Conservation (phyloP, 2,797 vertebrate genomes). For the Rhodeus uyekii region DNA sequence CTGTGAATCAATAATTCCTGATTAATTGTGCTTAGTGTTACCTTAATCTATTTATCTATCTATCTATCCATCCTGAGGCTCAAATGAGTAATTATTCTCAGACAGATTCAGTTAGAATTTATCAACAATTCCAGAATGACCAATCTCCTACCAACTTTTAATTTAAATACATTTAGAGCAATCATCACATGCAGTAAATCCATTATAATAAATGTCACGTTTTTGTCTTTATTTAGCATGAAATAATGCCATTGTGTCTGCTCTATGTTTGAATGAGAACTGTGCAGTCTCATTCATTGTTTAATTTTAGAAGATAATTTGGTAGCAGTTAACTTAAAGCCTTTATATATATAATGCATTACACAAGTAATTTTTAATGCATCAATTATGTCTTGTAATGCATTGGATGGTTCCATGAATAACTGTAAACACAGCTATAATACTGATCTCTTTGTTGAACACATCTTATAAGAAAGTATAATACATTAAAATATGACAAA, state of each 20-base stretch:
- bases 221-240: background rate
- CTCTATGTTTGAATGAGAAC: background rate
- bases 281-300: background rate
- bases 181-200: background rate
- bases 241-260: background rate
- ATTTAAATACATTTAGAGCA: background rate
- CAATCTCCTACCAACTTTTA: background rate
- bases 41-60: too few species aligned
- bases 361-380: too few species aligned
- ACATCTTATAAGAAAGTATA: too few species aligned
- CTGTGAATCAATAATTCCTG: background rate
- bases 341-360: too few species aligned
- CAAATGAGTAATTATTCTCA: background rate
- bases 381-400: too few species aligned
- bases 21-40: background rate
- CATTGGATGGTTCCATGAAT: too few species aligned
- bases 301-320: background rate
- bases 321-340: too few species aligned
- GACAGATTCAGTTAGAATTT: background rate
- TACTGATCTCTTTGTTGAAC: too few species aligned
- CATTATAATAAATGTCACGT: background rate
- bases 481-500: too few species aligned
- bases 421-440: too few species aligned
- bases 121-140: background rate
- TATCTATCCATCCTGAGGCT: too few species aligned